Evolutionary conservation across 2,113 vertebrate species (phyloP), one percentile per base, ranked within the genome.

Genomic region (Corythornis cristatus): DNA sequence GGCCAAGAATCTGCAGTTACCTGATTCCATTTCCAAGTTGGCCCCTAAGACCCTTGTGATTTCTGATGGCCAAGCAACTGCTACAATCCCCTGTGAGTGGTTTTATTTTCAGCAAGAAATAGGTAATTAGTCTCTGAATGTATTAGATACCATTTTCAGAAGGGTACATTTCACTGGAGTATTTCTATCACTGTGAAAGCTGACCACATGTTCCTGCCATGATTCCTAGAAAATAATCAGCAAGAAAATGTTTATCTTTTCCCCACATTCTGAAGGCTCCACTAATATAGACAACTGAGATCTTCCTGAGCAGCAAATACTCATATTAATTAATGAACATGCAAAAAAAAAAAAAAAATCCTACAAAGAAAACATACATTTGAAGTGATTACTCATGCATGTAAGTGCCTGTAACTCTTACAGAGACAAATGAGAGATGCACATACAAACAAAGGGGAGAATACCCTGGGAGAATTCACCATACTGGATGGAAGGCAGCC

Each of bases 31-130:
- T 85, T 67, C 62, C 37, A 45, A 11, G 23, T 1, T 58, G 23
- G 8, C 46, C 23, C 56, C 12, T 14, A 80, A 35, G 8, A 23
- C 33, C 9, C 7, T 78, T 0, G 0, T 7, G 2, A 46, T 60
- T 95, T 82, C 57, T 78, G 31, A 72, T 28, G 16, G 29, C n/a
- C 53, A 74, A 83, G 20, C 5, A 76, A 81, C 43, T 48, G 31
- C 40, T 62, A 54, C 11, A 42, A 6, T 25, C 22, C 33, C 48
- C 45, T 46, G 4, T 51, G n/a, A 5, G 85, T 73, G 58, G 6
- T 46, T 86, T 90, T 68, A 48, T 88, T 88, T 88, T 83, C 53
- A 67, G 28, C 82, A 79, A 90, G 64, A 92, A 75, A 68, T 19
- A 26, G 60, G 17, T 35, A 15, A 6, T 22, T 57, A 45, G 51